Conservation (phyloP, 2,113 vertebrate species). For the Ictidomys tridecemlineatus region DNA sequence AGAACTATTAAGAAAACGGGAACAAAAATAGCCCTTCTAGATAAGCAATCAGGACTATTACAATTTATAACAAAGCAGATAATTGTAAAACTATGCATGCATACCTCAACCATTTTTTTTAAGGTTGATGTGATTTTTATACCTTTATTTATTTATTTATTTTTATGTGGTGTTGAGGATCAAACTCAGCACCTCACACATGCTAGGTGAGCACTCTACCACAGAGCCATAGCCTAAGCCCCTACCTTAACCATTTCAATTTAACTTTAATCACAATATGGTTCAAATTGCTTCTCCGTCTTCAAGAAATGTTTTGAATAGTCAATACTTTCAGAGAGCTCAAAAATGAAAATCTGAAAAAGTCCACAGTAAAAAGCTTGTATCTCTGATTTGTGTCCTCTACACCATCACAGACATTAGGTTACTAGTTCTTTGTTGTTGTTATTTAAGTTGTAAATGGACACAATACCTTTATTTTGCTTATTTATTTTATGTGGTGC, state of each 20-base stretch:
- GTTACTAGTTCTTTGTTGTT: neutral
- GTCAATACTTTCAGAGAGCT: neutral
- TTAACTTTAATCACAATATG: conserved; percentile 15
- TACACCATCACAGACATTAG: neutral
- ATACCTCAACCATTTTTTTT: neutral
- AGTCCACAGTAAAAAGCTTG: neutral
- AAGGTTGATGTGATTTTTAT: too few relatives aligned
- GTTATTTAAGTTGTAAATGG: neutral
- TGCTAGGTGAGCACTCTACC: too few relatives aligned
- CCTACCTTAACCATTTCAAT: neutral
- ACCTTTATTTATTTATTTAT: too few relatives aligned
- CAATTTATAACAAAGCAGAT: neutral
- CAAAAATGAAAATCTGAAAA: conserved; percentile 40
- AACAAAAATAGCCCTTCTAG: neutral
- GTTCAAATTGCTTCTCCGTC: neutral
- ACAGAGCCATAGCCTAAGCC: too few relatives aligned
- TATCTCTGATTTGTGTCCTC: neutral
- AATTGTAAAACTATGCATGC: neutral
- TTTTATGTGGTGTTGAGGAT: too few relatives aligned
- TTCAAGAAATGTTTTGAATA: conserved; percentile 3
- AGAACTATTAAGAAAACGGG: neutral
- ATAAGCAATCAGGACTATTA: neutral
- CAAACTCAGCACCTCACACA: too few relatives aligned
- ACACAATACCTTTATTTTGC: too few relatives aligned
- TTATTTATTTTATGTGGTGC: too few relatives aligned